Evolutionary conservation across 2,888 invertebrate genomes (phyloP), one percentile per base, ranked within the genome.

Genomic region (Xanthia icteritia): DNA sequence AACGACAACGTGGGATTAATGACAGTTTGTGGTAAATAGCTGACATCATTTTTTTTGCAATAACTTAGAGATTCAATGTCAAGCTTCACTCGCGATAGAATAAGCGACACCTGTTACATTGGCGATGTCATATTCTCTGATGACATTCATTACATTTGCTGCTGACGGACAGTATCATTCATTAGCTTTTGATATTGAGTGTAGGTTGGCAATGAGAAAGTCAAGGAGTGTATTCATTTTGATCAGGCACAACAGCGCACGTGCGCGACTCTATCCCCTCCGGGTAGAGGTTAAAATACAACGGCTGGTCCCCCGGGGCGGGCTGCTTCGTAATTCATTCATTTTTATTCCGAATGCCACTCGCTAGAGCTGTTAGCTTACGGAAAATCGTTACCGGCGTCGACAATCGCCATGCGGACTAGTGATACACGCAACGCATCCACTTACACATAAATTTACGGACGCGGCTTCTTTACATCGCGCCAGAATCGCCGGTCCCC

Each of bases 401-500:
- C 87, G 89, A 92, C 90, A 92, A 93, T 93, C 89, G 90, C 92
- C 93, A 93, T 94, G 93, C 92, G 92, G 92, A 90, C 89, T 91
- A 92, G 88, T 89, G 89, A 90, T 91, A 92, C 92, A 94, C 92
- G 92, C 92, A 95, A 93, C 94, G 93, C 94, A 94, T 94, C 91
- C 92, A 96, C 96, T 96, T 96, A 96, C 96, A 96, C 96, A 96
- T 96, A 92, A 91, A 95, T 94, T 95, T 93, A 93, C 94, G 94
- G 93, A 94, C 93, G 94, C 94, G 93, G 94, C 93, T 95, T 93
- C 94, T 93, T 96, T 94, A 96, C 96, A 96, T 96, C 93, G 95
- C 96, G 96, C 96, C 96, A 95, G 94, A 98, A 98, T 90, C 97
- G 98, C 92, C 98, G 98, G 91, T 97, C 98, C 90, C 98, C 97